Evolutionary conservation across 2,113 vertebrate species (phyloP).

Genomic region (Dunckerocampus dactyliophorus): DNA sequence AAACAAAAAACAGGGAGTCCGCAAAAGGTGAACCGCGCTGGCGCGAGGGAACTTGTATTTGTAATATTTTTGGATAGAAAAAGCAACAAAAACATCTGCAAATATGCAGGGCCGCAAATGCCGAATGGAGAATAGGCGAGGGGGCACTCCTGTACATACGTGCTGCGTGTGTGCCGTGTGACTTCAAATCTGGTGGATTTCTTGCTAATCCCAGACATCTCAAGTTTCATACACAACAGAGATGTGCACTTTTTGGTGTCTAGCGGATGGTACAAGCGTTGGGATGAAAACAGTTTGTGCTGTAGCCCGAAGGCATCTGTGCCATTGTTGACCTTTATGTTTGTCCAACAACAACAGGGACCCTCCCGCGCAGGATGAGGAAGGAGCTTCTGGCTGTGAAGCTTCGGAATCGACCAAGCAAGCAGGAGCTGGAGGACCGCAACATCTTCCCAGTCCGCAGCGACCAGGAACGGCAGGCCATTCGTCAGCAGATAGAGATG

Average conservation of each 20-base stretch:
- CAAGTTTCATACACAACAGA: too few relatives aligned
- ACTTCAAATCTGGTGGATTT: too few relatives aligned
- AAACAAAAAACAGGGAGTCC: too few relatives aligned
- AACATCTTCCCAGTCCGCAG: constrained; percentile 95
- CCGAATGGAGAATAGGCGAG: too few relatives aligned
- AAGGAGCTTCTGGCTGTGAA: constrained; percentile 94
- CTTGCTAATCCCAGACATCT: too few relatives aligned
- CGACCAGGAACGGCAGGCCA: constrained; percentile 90
- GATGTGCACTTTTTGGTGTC: constrained; percentile 4
- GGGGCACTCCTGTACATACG: too few relatives aligned
- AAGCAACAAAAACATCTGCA: too few relatives aligned
- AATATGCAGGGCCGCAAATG: too few relatives aligned
- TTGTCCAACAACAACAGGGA: constrained; percentile 69
- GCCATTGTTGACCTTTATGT: constrained; percentile 14
- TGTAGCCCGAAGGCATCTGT: constrained; percentile 2
- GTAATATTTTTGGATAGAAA: too few relatives aligned
- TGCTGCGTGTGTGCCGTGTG: too few relatives aligned
- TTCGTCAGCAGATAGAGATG: constrained; percentile 95
- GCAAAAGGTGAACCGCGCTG: too few relatives aligned
- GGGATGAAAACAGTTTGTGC: constrained; percentile 9
- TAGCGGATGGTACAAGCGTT: constrained; percentile 13
- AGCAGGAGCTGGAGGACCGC: constrained; percentile 93
- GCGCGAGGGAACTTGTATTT: too few relatives aligned
- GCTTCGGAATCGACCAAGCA: constrained; percentile 89
- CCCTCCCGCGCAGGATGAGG: constrained; percentile 88